Percentiles rank a stretch among this genome's conserved stretches.
Evolutionary conservation across 2,888 invertebrate genomes (phyloP).

Genomic region (Silvanus unidentatus): DNA sequence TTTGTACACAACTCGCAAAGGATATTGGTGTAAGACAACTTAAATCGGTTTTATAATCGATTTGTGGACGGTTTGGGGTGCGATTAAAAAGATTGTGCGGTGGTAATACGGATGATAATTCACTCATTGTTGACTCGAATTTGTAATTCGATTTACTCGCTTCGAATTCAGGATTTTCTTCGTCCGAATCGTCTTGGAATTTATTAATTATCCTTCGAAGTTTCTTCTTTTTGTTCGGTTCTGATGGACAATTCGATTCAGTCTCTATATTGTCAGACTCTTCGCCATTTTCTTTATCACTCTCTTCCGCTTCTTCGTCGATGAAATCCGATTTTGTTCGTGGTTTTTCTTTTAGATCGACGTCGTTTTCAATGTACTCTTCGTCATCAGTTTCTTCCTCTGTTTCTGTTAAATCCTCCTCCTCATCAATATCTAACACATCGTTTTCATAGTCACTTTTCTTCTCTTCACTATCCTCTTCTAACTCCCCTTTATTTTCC

Average conservation of each 20-base stretch:
- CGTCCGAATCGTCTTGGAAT: constrained; percentile 37
- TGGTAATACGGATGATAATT: too few relatives aligned
- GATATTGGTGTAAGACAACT: constrained; percentile 44
- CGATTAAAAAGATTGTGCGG: background rate
- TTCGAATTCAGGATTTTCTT: too few relatives aligned
- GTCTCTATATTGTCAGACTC: constrained; percentile 21
- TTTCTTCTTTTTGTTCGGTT: constrained; percentile 20
- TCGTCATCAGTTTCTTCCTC: constrained; percentile 44
- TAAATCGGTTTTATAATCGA: too few relatives aligned
- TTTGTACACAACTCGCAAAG: constrained; percentile 44
- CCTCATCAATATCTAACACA: constrained; percentile 49
- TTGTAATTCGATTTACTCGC: too few relatives aligned
- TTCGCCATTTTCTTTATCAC: constrained; percentile 25
- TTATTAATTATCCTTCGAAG: constrained; percentile 36
- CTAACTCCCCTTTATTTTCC: constrained; percentile 44
- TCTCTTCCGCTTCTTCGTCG: constrained; percentile 38
- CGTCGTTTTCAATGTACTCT: constrained; percentile 51
- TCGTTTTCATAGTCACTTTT: constrained; percentile 41
- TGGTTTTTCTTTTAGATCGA: constrained; percentile 37
- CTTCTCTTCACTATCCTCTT: constrained; percentile 42
- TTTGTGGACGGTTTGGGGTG: background rate
- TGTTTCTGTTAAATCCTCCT: constrained; percentile 48
- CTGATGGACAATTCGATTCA: constrained; percentile 7
- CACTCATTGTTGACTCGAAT: too few relatives aligned
- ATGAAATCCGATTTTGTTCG: constrained; percentile 34